A percentile compares a stretch with the other conserved stretches of the same genome.
phyloP scores from a whole-genome alignment of 2,888 invertebrate species.

The Polyploca ridens region DNA sequence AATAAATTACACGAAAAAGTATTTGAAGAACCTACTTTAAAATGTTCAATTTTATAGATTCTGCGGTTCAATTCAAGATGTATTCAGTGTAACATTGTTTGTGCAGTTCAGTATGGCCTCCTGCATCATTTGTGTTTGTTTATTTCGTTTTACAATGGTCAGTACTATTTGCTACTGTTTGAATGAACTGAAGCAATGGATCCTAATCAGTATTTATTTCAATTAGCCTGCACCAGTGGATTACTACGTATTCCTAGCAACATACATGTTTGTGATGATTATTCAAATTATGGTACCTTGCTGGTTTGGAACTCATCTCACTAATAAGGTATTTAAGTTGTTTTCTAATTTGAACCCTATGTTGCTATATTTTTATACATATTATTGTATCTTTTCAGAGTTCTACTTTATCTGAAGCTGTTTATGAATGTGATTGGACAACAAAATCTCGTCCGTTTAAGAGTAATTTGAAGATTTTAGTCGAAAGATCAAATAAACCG shows the following conservation, averaged over 20 bases:
- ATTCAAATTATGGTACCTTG: constrained; percentile 63
- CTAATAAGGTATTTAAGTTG: constrained; percentile 51
- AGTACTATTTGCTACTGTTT: constrained; percentile 24
- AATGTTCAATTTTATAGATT: constrained; percentile 46
- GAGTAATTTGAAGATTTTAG: constrained; percentile 60
- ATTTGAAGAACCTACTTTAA: background rate
- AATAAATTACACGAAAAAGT: background rate
- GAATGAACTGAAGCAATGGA: background rate
- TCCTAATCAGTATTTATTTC: constrained; percentile 20
- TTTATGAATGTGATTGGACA: constrained; percentile 67
- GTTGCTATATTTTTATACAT: constrained; percentile 8
- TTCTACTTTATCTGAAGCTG: constrained; percentile 48
- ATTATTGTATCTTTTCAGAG: constrained; percentile 50
- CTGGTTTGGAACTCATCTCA: constrained; percentile 64
- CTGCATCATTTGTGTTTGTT: constrained; percentile 62
- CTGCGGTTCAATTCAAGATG: constrained; percentile 52
- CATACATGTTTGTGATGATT: constrained; percentile 58
- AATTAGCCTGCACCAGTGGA: constrained; percentile 53
- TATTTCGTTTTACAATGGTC: constrained; percentile 68
- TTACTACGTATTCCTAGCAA: constrained; percentile 60
- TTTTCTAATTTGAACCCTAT: background rate
- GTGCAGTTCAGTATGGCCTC: constrained; percentile 63
- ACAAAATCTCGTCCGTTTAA: constrained; percentile 55
- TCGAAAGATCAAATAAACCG: constrained; percentile 59
- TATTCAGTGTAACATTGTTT: constrained; percentile 58